phyloP scores from a whole-genome alignment of 2,113 vertebrate genomes.

The Eurystomus gularis region DNA sequence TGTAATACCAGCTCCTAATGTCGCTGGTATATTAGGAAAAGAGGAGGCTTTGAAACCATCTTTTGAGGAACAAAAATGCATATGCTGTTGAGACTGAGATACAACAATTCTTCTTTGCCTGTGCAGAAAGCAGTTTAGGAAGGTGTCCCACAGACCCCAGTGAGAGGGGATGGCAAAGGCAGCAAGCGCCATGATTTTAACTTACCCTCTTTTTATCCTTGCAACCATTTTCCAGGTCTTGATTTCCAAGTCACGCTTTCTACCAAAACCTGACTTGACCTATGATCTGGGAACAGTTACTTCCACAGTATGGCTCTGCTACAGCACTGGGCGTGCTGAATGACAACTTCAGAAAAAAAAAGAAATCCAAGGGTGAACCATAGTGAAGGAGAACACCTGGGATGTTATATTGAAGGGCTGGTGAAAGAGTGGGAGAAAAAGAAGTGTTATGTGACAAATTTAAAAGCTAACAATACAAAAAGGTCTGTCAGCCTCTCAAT shows the following conservation, averaged over 20 bases:
- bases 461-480: neutral
- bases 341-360: neutral
- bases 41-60: neutral
- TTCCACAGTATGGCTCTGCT: neutral
- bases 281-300: neutral
- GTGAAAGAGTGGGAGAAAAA: neutral
- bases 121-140: neutral
- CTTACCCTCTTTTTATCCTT: neutral
- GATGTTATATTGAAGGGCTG: neutral
- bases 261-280: neutral
- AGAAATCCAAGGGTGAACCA: neutral
- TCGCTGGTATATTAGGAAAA: neutral
- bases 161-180: neutral
- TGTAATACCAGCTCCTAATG: neutral
- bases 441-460: neutral
- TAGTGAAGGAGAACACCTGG: neutral
- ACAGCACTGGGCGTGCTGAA: neutral
- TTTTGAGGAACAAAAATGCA: neutral
- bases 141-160: neutral
- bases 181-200: neutral
- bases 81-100: neutral
- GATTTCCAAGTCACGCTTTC: neutral
- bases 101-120: neutral
- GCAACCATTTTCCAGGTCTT: neutral
- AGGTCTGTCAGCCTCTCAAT: neutral